A percentile compares a stretch with the other conserved stretches of the same genome.
Evolutionary conservation across 2,113 vertebrate species (phyloP).

Genomic region (Brachyistius frenatus): DNA sequence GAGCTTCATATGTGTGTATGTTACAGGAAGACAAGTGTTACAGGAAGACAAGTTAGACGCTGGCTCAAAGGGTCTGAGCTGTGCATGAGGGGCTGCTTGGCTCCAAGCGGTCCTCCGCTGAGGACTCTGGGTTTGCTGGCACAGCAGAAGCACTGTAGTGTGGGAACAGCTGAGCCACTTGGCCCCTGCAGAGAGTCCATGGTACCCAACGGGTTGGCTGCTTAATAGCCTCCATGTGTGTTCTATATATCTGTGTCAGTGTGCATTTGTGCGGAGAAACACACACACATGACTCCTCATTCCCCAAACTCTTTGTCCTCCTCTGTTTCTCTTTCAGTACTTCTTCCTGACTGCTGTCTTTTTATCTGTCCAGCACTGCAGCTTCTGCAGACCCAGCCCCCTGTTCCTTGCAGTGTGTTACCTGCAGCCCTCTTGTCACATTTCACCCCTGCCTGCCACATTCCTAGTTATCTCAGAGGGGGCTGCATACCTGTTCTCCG

Average conservation of each 20-base stretch:
- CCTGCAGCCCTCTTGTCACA: conserved; percentile 84
- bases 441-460: conserved; percentile 84
- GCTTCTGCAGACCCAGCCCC: conserved; percentile 32
- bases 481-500: conserved; percentile 71
- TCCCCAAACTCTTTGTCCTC: conserved; percentile 1
- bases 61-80: background rate
- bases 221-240: conserved; percentile 39
- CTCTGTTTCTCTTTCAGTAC: background rate
- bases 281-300: background rate
- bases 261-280: conserved; percentile 42
- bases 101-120: conserved; percentile 28
- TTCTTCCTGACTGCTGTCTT: conserved; percentile 5
- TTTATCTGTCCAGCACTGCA: conserved; percentile 22
- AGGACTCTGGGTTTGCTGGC: conserved; percentile 49
- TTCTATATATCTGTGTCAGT: conserved; percentile 36
- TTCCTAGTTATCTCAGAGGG: conserved; percentile 79
- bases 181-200: conserved; percentile 33
- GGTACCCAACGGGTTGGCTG: conserved; percentile 38
- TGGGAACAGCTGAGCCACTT: conserved; percentile 58
- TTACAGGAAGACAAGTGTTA: conserved; percentile 13
- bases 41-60: conserved; percentile 4
- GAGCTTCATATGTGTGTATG: background rate
- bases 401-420: conserved; percentile 69
- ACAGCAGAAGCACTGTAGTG: conserved; percentile 35
- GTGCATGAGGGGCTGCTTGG: conserved; percentile 16